A percentile compares a stretch with the other conserved stretches of the same genome.
These are phyloP conservation scores for Lycaena phlaeas DNA, from an alignment of 2,888 invertebrate genomes.

Conservation along the genomic window DNA sequence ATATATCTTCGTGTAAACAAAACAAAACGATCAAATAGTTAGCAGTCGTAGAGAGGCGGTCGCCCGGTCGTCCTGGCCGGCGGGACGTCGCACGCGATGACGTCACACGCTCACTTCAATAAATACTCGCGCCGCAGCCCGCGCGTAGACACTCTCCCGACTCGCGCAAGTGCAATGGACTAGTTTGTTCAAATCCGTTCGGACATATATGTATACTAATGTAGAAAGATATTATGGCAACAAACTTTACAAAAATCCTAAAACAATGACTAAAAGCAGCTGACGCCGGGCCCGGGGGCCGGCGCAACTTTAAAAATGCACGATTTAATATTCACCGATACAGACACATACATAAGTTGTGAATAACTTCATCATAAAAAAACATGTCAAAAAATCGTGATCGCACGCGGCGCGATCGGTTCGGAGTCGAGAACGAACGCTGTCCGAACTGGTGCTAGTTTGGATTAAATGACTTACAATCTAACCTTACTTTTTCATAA, in stretches of 20 bases:
- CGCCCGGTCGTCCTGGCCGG: conserved; percentile 23
- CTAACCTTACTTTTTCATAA: conserved; percentile 69
- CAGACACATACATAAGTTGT: conserved; percentile 72
- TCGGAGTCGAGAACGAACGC: conserved; percentile 33
- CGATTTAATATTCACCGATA: conserved; percentile 71
- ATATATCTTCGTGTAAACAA: conserved; percentile 32
- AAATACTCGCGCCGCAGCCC: conserved; percentile 1
- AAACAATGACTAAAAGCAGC: conserved; percentile 73
- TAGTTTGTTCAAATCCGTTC: conserved; percentile 70
- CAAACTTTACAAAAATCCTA: conserved; percentile 72
- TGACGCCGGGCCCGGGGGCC: conserved; percentile 57
- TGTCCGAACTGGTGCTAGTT: conserved; percentile 43
- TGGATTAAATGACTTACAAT: conserved; percentile 73
- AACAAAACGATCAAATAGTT: conserved; percentile 43
- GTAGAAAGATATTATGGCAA: conserved; percentile 73
- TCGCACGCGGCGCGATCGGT: conserved; percentile 42
- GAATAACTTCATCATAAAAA: conserved; percentile 71
- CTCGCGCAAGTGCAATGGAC: conserved; percentile 56
- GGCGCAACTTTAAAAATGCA: conserved; percentile 68
- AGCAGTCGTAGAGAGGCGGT: conserved; percentile 36
- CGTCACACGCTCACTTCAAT: no score
- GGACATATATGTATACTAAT: conserved; percentile 68
- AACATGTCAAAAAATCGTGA: conserved; percentile 65
- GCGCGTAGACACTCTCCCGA: conserved; percentile 33
- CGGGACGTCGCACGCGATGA: conserved; percentile 4